Evolutionary conservation across 2,797 vertebrate species (phyloP), one percentile per base, ranked within the genome.

Genomic region (Sebastes nivosus): DNA sequence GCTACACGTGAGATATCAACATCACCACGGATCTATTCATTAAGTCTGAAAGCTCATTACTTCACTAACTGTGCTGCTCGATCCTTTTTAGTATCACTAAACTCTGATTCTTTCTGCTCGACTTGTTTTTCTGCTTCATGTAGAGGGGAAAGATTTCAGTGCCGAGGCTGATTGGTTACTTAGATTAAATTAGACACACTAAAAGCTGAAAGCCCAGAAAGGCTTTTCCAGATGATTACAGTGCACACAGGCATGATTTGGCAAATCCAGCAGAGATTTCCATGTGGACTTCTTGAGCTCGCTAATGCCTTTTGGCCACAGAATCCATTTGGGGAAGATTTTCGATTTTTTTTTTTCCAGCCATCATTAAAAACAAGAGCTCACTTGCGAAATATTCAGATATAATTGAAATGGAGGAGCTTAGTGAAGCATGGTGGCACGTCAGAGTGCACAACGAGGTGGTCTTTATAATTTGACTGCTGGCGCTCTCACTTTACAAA

Each of bases 211-310:
- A 68, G 68, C 50, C 7, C 73, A 68, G 64, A 59, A 30, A 72
- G 66, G 61, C 64, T 79, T 79, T 83, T 79, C 79, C 81, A 82
- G 72, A 79, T 66, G 79, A 85, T 81, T 78, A 18, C 32, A 58
- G 67, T 29, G 3, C 54, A 7, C 67, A 78, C 42, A 50, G 82
- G 64, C 82, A 58, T 79, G 84, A 87, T 78, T 76, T 91, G 75
- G 72, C 80, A 76, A 72, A 78, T 82, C 78, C 82, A 60, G 60
- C 54, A 58, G 24, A 81, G 54, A 78, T 85, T 88, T 83, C 80
- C 76, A 61, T 75, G 68, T 74, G 77, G 72, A 72, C 36, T n/a
- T 71, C 46, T 70, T 57, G 36, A 77, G 61, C 77, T 58, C 25
- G 2, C 60, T 54, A 75, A 74, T 59, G 59, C 67, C 73, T 74